Base-by-base conservation (phyloP, 2,113 vertebrate species). In the Puffinus mauretanicus region DNA sequence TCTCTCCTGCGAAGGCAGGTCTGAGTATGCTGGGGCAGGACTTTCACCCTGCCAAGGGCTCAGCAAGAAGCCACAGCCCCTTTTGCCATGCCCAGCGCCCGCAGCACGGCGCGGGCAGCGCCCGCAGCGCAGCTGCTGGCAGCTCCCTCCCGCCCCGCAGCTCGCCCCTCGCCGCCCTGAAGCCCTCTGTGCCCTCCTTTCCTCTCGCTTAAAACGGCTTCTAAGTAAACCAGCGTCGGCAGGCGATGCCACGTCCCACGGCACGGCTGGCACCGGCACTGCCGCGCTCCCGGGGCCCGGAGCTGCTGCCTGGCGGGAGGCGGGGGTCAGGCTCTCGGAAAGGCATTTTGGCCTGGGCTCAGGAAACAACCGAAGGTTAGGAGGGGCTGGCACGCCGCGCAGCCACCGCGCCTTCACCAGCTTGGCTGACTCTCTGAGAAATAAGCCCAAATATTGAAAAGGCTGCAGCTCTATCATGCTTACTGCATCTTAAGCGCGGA, bases 301-400 rank as follows among this genome's bases (percentile, higher is more conserved):
- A 18, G 46, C 46, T 18, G 2, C 29, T 6, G 26, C 72, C 82
- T 6, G 71, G 42, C 58, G 27, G 72, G 9, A 47, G 46, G 4
- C 2, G 21, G 52, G 42, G 64, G 4, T 19, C 36, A 9, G 61
- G 32, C 52, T 46, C 77, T 6, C 2, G 9, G 58, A 9, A 12
- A 26, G 32, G 40, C 40, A 8, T 47, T 71, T 88, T 79, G 90
- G 78, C 82, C 55, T 3, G 9, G 55, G 47, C 26, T 81, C 51
- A 19, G 71, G 75, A n/a, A 81, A 17, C 58, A 34, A 11, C 2
- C 7, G 1, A 16, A 49, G 65, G 44, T 40, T 18, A 3, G 47
- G 25, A 64, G 55, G 42, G 55, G 47, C 69, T 18, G 72, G 64
- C 44, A 32, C 0, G 2, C 12, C 0, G 7, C 4, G 1, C 15